Evolutionary conservation across 2,797 vertebrate genomes (phyloP).

Genomic region (Amniataba percoides): DNA sequence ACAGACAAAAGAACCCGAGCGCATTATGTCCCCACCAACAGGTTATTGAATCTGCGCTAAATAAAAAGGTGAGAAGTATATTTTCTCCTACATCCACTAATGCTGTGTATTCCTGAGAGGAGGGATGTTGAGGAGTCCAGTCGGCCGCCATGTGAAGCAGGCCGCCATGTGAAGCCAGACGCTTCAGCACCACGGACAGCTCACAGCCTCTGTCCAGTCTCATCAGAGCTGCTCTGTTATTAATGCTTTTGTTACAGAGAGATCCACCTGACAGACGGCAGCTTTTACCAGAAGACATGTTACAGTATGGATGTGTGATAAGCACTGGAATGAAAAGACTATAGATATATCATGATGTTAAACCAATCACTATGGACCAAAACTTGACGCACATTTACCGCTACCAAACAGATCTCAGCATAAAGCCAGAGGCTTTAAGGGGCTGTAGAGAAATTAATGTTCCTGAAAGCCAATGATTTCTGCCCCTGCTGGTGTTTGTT

Average conservation of each 20-base stretch:
- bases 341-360: not conserved
- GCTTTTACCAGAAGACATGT: not conserved
- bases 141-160: conserved; percentile 47
- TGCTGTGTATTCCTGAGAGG: not conserved
- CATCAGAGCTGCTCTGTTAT: conserved; percentile 15
- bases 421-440: not conserved
- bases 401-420: not conserved
- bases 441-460: conserved; percentile 8
- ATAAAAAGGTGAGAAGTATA: conserved; percentile 14
- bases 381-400: not conserved
- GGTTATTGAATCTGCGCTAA: conserved; percentile 19
- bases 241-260: conserved; percentile 24
- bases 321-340: not conserved
- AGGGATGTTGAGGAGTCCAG: conserved; percentile 26
- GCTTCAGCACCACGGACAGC: conserved; percentile 66
- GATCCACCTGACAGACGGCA: conserved; percentile 7
- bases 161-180: no score
- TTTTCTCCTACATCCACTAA: not conserved
- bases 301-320: not conserved
- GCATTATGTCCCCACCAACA: conserved; percentile 13
- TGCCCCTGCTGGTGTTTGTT: conserved; percentile 20
- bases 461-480: conserved; percentile 22
- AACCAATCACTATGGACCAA: not conserved
- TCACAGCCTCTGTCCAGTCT: conserved; percentile 13
- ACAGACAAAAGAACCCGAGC: not conserved